A percentile compares a stretch with the other conserved stretches of the same genome.
Conservation (phyloP, 2,888 invertebrate species). For the Eumerus sabulonum region DNA sequence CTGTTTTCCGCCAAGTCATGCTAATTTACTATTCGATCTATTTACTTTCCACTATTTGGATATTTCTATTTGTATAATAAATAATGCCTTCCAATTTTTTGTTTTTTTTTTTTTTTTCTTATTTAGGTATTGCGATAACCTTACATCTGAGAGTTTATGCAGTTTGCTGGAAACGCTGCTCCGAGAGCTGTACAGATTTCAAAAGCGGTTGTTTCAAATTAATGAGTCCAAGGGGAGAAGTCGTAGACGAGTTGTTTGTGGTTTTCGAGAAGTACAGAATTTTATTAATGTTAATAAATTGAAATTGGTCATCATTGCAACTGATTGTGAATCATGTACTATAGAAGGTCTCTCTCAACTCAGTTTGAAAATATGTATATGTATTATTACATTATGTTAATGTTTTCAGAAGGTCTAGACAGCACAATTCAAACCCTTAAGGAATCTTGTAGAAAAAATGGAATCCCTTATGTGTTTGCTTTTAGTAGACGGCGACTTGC, state of each 20-base stretch:
- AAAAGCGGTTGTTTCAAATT: conserved; percentile 82
- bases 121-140: conserved; percentile 82
- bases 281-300: conserved; percentile 82
- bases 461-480: not conserved
- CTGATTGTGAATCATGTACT: conserved; percentile 81
- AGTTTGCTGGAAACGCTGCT: conserved; percentile 79
- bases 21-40: too few species aligned
- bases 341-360: conserved; percentile 70
- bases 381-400: too few species aligned
- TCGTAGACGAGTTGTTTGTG: conserved; percentile 82
- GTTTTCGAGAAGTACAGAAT: conserved; percentile 82
- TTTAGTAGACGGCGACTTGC: not conserved
- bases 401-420: too few species aligned
- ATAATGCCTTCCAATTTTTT: too few species aligned
- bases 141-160: conserved; percentile 81
- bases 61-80: too few species aligned
- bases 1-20: too few species aligned
- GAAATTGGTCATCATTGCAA: conserved; percentile 82
- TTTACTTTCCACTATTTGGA: too few species aligned
- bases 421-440: too few species aligned
- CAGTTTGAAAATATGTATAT: not conserved
- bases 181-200: conserved; percentile 81
- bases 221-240: conserved; percentile 82
- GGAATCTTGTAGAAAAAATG: too few species aligned
- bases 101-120: too few species aligned